These are phyloP conservation scores for Stichopus horrens DNA, from an alignment of 53 echinoderm and acorn worm species.

Conservation along the genomic window DNA sequence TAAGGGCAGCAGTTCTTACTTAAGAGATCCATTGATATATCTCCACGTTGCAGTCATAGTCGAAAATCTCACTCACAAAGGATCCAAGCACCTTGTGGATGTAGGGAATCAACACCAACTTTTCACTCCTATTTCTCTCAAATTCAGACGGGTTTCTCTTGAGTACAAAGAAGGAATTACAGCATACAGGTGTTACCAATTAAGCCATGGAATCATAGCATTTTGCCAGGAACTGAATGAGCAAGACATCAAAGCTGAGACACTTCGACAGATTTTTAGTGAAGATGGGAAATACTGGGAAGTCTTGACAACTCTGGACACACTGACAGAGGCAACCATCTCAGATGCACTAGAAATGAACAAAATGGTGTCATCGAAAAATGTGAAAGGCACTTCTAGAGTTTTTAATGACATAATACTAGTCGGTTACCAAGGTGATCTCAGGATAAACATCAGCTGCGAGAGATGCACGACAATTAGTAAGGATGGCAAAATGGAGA, in stretches of 20 bases:
- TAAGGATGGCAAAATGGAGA: background rate
- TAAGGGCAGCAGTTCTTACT: background rate
- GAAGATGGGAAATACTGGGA: constrained; percentile 14
- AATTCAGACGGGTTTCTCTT: background rate
- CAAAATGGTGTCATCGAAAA: background rate
- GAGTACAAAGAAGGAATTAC: background rate
- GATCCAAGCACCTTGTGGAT: constrained; percentile 1
- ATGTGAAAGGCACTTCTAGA: background rate
- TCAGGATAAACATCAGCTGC: background rate
- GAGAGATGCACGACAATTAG: background rate
- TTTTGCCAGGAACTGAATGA: background rate
- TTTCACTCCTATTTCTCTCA: background rate
- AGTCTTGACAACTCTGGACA: background rate
- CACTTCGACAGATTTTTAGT: background rate
- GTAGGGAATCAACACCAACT: background rate
- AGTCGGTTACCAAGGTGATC: background rate
- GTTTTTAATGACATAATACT: background rate
- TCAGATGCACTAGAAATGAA: background rate
- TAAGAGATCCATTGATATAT: background rate
- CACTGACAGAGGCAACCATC: background rate
- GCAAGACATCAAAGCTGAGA: background rate
- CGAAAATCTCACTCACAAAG: background rate
- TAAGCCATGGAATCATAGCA: background rate
- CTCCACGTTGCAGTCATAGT: background rate
- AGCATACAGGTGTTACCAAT: background rate